Evolutionary conservation across 2,113 vertebrate genomes (phyloP).

Genomic region (Notothenia coriiceps): DNA sequence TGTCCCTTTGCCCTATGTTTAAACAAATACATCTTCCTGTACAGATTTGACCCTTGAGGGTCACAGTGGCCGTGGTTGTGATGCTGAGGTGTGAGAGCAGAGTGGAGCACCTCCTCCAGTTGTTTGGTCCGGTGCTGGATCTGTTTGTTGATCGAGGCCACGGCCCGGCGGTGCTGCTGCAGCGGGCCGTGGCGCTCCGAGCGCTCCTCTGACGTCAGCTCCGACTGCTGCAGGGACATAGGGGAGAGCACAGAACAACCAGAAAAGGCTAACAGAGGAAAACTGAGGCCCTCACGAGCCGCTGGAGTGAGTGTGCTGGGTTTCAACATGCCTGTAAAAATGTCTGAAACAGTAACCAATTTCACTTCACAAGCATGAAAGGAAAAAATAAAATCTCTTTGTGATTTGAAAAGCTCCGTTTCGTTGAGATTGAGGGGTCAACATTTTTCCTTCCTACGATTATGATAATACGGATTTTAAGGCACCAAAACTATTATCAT

Average conservation of each 20-base stretch:
- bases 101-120: constrained; percentile 87
- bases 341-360: neutral
- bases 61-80: neutral
- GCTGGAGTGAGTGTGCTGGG: neutral
- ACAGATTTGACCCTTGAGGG: too few species aligned
- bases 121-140: constrained; percentile 89
- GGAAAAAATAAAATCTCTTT: neutral
- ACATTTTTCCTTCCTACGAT: neutral
- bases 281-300: too few species aligned
- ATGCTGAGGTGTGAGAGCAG: neutral
- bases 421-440: neutral
- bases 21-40: neutral
- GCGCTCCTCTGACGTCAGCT: constrained; percentile 89
- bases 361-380: neutral
- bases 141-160: constrained; percentile 91
- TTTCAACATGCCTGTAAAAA: neutral
- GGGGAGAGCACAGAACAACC: neutral
- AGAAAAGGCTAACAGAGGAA: neutral
- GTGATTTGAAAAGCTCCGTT: neutral
- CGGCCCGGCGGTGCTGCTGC: constrained; percentile 89
- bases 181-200: constrained; percentile 88
- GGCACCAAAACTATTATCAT: neutral
- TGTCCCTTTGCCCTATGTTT: neutral
- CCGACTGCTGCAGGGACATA: constrained; percentile 83
- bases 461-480: neutral